Evolutionary conservation across 2,113 vertebrate species (phyloP).

Genomic region (Scomber scombrus): DNA sequence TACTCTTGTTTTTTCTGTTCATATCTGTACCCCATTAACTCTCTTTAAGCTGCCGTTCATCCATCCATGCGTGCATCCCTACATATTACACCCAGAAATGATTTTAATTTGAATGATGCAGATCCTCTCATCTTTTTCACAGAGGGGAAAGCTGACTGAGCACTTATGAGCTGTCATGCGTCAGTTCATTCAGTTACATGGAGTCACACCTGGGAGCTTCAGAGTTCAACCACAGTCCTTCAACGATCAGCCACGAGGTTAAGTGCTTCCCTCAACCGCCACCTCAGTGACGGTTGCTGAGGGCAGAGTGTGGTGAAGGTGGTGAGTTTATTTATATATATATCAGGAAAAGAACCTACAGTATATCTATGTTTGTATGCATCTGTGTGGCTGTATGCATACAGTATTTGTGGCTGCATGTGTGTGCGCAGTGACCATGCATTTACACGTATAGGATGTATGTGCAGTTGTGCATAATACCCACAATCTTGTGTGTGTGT

Average conservation of each 20-base stretch:
- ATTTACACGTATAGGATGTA: neutral
- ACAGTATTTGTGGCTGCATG: neutral
- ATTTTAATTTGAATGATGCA: neutral
- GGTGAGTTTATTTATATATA: neutral
- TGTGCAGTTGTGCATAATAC: neutral
- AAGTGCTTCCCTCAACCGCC: slow-evolving; percentile 19
- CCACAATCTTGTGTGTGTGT: neutral
- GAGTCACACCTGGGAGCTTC: slow-evolving; percentile 5
- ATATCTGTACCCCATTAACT: neutral
- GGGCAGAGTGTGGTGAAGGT: neutral
- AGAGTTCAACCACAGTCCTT: slow-evolving; percentile 24
- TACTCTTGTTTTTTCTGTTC: neutral
- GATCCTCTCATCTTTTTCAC: neutral
- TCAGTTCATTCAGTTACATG: neutral
- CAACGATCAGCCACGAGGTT: neutral
- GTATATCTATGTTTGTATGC: neutral
- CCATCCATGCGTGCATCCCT: too few species aligned
- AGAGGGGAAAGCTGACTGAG: neutral
- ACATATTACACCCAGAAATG: neutral
- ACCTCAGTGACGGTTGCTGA: neutral
- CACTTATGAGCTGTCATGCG: neutral
- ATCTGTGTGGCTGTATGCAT: neutral
- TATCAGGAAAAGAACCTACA: neutral
- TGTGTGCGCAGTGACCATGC: neutral
- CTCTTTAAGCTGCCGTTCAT: too few species aligned